Evolutionary conservation across 2,888 invertebrate genomes (phyloP), one percentile per base, ranked within the genome.

Genomic region (Noctua fimbriata): DNA sequence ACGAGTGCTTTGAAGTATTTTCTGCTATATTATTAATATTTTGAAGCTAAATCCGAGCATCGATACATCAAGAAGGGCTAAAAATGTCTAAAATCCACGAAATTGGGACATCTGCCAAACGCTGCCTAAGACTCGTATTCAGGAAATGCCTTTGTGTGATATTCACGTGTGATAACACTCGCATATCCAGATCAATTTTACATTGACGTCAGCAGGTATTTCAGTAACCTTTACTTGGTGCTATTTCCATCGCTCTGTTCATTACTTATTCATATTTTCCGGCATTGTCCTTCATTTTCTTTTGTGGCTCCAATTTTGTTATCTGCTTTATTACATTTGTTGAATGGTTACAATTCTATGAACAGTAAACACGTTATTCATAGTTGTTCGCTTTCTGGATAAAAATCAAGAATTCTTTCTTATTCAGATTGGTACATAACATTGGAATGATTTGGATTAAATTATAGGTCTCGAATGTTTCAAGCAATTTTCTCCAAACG

Each of bases 201-300:
- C 67, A 78, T 81, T 82, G 78, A 88, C 87, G 83, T 88, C 82
- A 81, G 47, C 44, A 21, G 21, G 63, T 72, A 78, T 79, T 83
- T 86, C 65, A 84, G 76, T 81, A 78, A 69, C 78, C 60, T 60
- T 73, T 69, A 41, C 69, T 81, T 69, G 67, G 69, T 74, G 78
- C 87, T 82, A 82, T 79, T 86, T 89, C 41, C 70, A 72, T 78
- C 73, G n/a, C 28, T 52, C 70, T 49, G 52, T 74, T 82, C 78
- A 86, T 83, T 79, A 79, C 66, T 83, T 84, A 88, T 88, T 88
- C 71, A 89, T 86, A 83, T 79, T 82, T 87, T 79, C 69, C 36
- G 77, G 66, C 65, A 65, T 69, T 76, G 81, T 71, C 86, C 81
- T 85, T 81, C 84, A 78, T 79, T 79, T 83, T 78, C 83, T 81